Conservation (phyloP, 1,140 invertebrate genomes). For the Nomia melanderi region DNA sequence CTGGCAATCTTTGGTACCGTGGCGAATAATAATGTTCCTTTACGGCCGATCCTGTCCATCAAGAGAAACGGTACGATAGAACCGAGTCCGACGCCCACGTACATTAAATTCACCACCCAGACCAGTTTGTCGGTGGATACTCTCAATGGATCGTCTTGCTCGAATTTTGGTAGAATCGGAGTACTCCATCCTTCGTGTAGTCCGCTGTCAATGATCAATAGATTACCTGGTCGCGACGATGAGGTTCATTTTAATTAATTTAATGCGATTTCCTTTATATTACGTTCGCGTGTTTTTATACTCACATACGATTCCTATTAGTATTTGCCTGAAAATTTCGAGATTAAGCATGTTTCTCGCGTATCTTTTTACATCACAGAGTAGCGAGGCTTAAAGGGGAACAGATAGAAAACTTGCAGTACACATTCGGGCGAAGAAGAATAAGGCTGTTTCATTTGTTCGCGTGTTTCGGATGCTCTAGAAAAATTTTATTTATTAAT, state of each 20-base stretch:
- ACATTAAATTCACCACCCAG: conserved; percentile 77
- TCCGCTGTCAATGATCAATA: conserved; percentile 77
- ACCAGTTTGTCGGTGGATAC: conserved; percentile 66
- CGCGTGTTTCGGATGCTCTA: background rate
- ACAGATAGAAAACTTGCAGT: no score
- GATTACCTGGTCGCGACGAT: conserved; percentile 68
- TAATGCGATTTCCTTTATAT: no score
- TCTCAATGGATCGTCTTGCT: conserved; percentile 66
- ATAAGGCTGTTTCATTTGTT: background rate
- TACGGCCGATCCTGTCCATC: conserved; percentile 83
- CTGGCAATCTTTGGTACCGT: conserved; percentile 81
- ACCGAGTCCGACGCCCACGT: conserved; percentile 75
- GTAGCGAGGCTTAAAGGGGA: background rate
- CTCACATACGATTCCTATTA: conserved; percentile 77
- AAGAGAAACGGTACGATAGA: conserved; percentile 78
- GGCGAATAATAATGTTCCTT: conserved; percentile 80
- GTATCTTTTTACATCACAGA: background rate
- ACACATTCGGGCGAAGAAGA: background rate
- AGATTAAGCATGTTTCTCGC: conserved; percentile 58
- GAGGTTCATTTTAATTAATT: background rate
- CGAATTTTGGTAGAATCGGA: conserved; percentile 75
- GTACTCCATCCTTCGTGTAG: conserved; percentile 79
- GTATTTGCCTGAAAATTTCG: conserved; percentile 72
- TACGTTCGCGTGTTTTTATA: conserved; percentile 34
- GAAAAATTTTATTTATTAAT: no score